Conservation (phyloP, 2,797 vertebrate genomes). For the Sarcoramphus papa region DNA sequence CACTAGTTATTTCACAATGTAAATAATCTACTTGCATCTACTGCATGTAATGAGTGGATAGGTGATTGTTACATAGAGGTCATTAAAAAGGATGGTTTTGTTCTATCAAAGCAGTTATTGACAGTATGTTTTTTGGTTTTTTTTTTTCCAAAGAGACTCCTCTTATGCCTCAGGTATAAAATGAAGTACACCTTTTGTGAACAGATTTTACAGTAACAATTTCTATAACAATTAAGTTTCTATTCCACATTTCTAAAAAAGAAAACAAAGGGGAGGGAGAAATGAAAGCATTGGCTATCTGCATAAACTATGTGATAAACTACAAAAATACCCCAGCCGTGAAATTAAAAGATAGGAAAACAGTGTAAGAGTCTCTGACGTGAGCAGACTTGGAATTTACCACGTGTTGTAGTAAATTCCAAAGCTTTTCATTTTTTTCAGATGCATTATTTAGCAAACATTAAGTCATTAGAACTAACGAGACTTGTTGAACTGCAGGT, state of each 20-base stretch:
- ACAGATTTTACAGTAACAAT: not conserved
- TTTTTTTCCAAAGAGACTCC: not conserved
- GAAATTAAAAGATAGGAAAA: not conserved
- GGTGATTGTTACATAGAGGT: not conserved
- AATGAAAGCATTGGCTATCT: not conserved
- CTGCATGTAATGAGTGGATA: not conserved
- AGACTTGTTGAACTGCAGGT: not conserved
- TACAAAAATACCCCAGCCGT: not conserved
- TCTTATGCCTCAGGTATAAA: not conserved
- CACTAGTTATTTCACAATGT: not conserved
- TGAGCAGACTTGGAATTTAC: not conserved
- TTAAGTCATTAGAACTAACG: not conserved
- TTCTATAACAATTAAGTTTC: not conserved
- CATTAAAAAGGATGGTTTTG: not conserved
- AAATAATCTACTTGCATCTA: not conserved
- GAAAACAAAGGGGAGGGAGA: rapidly evolving
- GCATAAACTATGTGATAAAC: not conserved
- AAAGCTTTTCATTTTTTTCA: not conserved
- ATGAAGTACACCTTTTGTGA: not conserved
- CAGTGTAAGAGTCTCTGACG: not conserved
- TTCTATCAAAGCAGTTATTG: not conserved
- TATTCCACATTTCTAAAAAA: not conserved
- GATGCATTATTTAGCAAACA: not conserved
- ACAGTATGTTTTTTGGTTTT: not conserved
- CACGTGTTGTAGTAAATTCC: not conserved